Evolutionary conservation across 2,888 invertebrate genomes (phyloP), one percentile per base, ranked within the genome.

Genomic region (Phaonia tiefii): DNA sequence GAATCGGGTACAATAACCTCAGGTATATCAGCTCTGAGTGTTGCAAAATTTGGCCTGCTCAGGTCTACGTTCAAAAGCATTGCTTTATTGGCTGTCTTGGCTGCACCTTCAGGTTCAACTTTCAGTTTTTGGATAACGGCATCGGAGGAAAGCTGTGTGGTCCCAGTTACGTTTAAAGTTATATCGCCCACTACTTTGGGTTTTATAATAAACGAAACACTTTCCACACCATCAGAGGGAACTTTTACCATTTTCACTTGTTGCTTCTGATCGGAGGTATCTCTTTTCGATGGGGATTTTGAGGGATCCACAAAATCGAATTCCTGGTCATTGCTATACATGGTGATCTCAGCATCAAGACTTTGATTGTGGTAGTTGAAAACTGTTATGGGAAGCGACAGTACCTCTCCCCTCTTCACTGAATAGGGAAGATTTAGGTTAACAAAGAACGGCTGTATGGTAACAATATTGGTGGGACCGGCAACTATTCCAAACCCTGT

Each of bases 331-430:
- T 93, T 92, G 90, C 96, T 96, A 85, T 96, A 95, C 87, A 98
- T 91, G 0, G 95, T 95, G 0, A 98, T 94, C 86, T 96, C 95
- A 0, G 95, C 95, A 10, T 92, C 92, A 0, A 95, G 91, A 85
- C 96, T 95, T 71, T 93, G 93, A 26, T 94, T 93, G 89, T 96
- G 92, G 86, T 97, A 96, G 89, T 98, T 98, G 89, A 95, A 96
- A 13, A 98, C 93, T 2, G 96, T 94, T n/a, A 96, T 94, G 46
- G 97, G 95, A 69, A 98, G 93, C 0, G 96, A 95, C 56, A 98
- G 92, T 13, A 95, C 94, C 92, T 99, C 99, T 25, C 95, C 95
- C 31, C 95, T 92, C 83, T 95, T 94, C 0, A 96, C 93, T 0
- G 95, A 93, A 86, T 94, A 94, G 0, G 96, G 96, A 70, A 96